Base-by-base conservation (phyloP, 2,888 invertebrate species). In the Ischnura elegans region DNA sequence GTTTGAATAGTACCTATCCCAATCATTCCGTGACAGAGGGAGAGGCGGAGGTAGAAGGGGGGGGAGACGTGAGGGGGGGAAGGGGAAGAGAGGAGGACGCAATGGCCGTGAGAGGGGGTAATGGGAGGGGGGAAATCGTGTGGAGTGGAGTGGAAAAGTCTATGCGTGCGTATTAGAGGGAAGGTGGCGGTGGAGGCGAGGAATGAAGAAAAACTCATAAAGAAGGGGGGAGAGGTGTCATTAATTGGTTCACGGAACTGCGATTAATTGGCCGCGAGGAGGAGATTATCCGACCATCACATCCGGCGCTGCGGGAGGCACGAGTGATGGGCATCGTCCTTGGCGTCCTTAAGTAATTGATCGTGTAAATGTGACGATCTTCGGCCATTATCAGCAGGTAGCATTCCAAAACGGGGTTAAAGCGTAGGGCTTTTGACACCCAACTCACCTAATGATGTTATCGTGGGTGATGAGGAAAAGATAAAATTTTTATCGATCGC, bases 331-430 rank as follows among this genome's bases (percentile, higher is more conserved):
- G 13, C 16, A 19, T 51, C 25, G 76, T 76, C 76, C 76, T 76
- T 76, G 76, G 76, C 76, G 76, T n/a, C 36, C 76, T 76, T 76
- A 76, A 76, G 76, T 76, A 76, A 76, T 76, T 76, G 76, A 36
- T 29, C 76, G 76, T 29, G 76, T 76, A 76, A 76, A 76, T 36
- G 76, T 76, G 76, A 29, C 16, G 76, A 76, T 76, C 2, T 29
- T 76, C 25, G 8, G 76, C 76, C 76, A 76, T 25, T 76, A 76
- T 36, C 76, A 76, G 10, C 29, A 76, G 76, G 36, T 36, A 76
- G 16, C 29, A 13, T 36, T 76, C 36, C 13, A 8, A 76, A 25
- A 36, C 29, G 2, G 76, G 76, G 76, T 76, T 76, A 76, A 76
- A 4, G 29, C 36, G 1, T 76, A 76, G 76, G 76, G 29, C n/a